Evolutionary conservation across 2,113 vertebrate species (phyloP).

Genomic region (Cairina moschata): DNA sequence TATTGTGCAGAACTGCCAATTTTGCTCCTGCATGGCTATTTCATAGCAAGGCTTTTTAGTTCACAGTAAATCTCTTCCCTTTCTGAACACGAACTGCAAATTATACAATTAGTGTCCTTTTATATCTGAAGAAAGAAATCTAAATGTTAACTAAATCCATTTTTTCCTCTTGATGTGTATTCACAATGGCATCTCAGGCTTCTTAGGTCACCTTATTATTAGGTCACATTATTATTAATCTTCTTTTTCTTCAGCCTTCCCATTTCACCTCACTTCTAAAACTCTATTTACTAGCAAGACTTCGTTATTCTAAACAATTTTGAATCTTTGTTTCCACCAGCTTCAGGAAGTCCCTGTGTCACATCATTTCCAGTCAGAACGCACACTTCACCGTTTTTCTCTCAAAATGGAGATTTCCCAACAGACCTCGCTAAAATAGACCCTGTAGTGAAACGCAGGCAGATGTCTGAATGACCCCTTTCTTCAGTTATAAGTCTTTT

Average conservation of each 20-base stretch:
- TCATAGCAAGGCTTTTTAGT: constrained; percentile 7
- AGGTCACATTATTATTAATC: background rate
- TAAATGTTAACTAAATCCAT: constrained; percentile 30
- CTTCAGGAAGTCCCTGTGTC: background rate
- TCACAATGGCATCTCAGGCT: background rate
- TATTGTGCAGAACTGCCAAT: constrained; percentile 23
- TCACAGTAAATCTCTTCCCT: background rate
- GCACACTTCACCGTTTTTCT: background rate
- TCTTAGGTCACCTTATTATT: background rate
- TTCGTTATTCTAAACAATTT: background rate
- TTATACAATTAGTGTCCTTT: constrained; percentile 44
- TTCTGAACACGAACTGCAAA: constrained; percentile 18
- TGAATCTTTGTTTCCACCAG: background rate
- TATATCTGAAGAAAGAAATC: constrained; percentile 21
- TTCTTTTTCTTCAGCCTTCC: background rate
- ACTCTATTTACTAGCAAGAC: background rate
- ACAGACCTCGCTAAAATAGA: background rate
- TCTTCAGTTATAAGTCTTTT: background rate
- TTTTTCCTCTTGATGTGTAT: background rate
- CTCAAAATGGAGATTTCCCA: background rate
- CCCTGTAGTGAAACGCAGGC: background rate
- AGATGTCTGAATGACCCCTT: background rate
- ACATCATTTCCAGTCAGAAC: background rate
- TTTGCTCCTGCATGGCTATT: background rate
- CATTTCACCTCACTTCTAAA: background rate